phyloP scores from a whole-genome alignment of 2,797 vertebrate species.

The Euthynnus affinis region DNA sequence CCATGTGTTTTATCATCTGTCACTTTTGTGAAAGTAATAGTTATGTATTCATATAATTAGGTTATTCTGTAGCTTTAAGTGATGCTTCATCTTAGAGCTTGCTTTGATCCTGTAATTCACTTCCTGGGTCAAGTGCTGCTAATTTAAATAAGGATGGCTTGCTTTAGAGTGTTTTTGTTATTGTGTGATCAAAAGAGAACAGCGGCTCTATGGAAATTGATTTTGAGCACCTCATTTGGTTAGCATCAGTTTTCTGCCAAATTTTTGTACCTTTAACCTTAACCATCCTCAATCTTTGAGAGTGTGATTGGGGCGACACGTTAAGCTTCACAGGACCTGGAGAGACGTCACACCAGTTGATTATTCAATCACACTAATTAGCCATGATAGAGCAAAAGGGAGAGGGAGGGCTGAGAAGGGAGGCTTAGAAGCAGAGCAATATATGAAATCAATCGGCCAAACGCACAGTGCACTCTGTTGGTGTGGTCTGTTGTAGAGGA shows the following conservation, averaged over 20 bases:
- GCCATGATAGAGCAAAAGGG: constrained; percentile 44
- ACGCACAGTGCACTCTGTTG: constrained; percentile 32
- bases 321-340: constrained; percentile 30
- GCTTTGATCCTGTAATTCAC: constrained; percentile 65
- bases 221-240: constrained; percentile 24
- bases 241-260: constrained; percentile 44
- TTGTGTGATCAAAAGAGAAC: constrained; percentile 59
- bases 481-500: constrained; percentile 48
- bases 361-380: constrained; percentile 77
- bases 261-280: constrained; percentile 47
- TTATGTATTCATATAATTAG: not conserved
- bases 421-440: constrained; percentile 43
- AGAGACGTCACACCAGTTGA: constrained; percentile 47
- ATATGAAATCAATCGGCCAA: constrained; percentile 52
- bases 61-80: constrained; percentile 37
- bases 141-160: constrained; percentile 37
- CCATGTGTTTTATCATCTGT: constrained; percentile 53
- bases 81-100: constrained; percentile 29
- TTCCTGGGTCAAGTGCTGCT: constrained; percentile 56
- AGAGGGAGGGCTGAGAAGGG: constrained; percentile 22
- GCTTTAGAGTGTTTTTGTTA: constrained; percentile 41
- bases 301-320: constrained; percentile 21
- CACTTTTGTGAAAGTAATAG: constrained; percentile 33
- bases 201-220: constrained; percentile 32
- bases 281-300: constrained; percentile 27